Evolutionary conservation across 1,140 invertebrate species (phyloP), one percentile per base, ranked within the genome.

Genomic region (Chrysomallon squamiferum): DNA sequence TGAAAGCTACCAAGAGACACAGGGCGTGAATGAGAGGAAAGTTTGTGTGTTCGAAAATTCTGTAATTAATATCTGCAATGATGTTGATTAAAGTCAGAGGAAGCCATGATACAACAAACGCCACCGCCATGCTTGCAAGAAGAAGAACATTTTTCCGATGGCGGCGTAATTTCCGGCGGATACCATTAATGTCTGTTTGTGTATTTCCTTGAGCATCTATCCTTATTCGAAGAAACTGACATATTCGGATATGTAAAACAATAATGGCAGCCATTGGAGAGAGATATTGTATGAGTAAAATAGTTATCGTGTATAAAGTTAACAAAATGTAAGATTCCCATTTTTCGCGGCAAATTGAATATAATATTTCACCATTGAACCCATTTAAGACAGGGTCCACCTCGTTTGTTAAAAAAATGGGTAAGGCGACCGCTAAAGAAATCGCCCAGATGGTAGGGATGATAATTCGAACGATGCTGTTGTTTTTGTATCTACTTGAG

Each of bases 1-100:
- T 87, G 87, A 90, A 88, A 15, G 88, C 88, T 20, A 88, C 78
- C 1, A 88, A 76, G 68, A 90, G 87, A 65, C 87, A 89, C 11
- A 86, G 66, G 11, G 88, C 89, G 71, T 89, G 89, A 3, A 86
- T 81, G 15, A 86, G 76, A 65, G 86, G 87, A 35, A 88, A 77
- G 41, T 86, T 74, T 27, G 59, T 66, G 27, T 74, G 65, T 11
- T 73, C 29, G 65, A 86, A 74, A 0, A 68, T 54, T 22, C 32
- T 33, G 22, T 74, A 72, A 56, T 76, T 68, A 52, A 60, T 72
- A 50, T 50, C 87, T 6, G 82, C 84, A 9, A 86, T 85, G 11
- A 90, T 66, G 59, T 87, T 87, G 69, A 89, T 86, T 5, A 89
- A 74, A 49, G 89, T 88, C 60, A 88, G 78, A 0, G 89, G 89